Evolutionary conservation across 2,113 vertebrate species (phyloP).

Genomic region (Odontophorus gujanensis): DNA sequence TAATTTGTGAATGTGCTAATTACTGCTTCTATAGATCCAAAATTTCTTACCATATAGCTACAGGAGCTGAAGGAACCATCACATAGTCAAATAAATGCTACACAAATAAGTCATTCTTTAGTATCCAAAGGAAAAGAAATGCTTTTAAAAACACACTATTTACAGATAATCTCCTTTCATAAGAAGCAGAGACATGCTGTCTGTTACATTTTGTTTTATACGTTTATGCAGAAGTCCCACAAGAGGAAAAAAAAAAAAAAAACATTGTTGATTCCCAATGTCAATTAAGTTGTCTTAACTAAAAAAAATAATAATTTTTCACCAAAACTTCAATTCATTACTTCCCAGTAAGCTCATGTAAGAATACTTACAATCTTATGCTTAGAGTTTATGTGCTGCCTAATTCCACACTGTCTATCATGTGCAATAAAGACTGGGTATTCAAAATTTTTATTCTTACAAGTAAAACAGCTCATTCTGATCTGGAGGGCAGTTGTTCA

Average conservation of each 20-base stretch:
- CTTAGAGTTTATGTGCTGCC: background rate
- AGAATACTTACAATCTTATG: background rate
- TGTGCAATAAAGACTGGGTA: background rate
- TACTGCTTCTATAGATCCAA: background rate
- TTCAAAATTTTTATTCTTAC: background rate
- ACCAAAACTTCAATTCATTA: background rate
- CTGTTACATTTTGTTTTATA: background rate
- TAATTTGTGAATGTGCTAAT: background rate
- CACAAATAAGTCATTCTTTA: background rate
- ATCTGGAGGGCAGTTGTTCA: background rate
- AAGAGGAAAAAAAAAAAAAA: background rate
- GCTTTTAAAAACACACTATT: fast-evolving
- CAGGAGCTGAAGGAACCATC: background rate
- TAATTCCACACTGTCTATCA: background rate
- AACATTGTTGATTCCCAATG: background rate
- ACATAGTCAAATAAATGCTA: background rate
- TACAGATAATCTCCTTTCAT: background rate
- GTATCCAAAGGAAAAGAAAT: background rate
- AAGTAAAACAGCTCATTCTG: background rate
- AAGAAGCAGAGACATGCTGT: fast-evolving
- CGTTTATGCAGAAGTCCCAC: background rate
- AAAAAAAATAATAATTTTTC: background rate
- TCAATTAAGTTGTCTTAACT: background rate
- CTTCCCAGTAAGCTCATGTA: background rate
- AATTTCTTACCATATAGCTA: background rate